Evolutionary conservation across 2,797 vertebrate genomes (phyloP), one percentile per base, ranked within the genome.

Genomic region (Xenentodon cancila): DNA sequence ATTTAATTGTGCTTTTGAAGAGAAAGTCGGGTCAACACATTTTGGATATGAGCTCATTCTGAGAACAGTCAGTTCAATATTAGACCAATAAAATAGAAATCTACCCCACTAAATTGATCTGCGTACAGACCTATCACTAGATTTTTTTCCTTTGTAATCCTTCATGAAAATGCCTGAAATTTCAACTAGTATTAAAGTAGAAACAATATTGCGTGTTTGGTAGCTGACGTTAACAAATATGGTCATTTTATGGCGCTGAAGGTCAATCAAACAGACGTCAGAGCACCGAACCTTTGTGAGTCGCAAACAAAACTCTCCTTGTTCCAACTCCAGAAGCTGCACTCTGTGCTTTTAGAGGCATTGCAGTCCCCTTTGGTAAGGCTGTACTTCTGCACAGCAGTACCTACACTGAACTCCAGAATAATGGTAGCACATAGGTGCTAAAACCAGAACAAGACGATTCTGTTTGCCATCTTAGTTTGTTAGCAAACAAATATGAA

Each of bases 231-330:
- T 74, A 74, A 83, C 63, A 71, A 78, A 69, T 51, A 72, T 37
- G 25, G 68, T 78, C 51, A 59, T 84, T 82, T 84, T 82, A 44
- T 9, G 0, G 59, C 43, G 77, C 49, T 77, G 53, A 71, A 53
- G 72, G 48, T 73, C 74, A 80, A 84, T 73, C 66, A 48, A 82
- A 72, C 68, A 77, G 79, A 88, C 74, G 72, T 79, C 74, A 71
- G 58, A 73, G 78, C 66, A 59, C 58, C 73, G 75, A 87, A 73
- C 63, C 72, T 63, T 72, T 80, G 53, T 55, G 77, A 83, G 61
- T 59, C 64, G 73, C 71, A 82, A 81, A 88, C 84, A 91, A 82
- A 86, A 71, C 84, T 76, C 76, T 59, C 69, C 84, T 82, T 90
- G 84, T 90, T 86, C 75, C 46, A 62, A 71, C 64, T 84, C 75